These are phyloP conservation scores for Leucozona laternaria DNA, from an alignment of 2,888 invertebrate species.

Conservation along the genomic window DNA sequence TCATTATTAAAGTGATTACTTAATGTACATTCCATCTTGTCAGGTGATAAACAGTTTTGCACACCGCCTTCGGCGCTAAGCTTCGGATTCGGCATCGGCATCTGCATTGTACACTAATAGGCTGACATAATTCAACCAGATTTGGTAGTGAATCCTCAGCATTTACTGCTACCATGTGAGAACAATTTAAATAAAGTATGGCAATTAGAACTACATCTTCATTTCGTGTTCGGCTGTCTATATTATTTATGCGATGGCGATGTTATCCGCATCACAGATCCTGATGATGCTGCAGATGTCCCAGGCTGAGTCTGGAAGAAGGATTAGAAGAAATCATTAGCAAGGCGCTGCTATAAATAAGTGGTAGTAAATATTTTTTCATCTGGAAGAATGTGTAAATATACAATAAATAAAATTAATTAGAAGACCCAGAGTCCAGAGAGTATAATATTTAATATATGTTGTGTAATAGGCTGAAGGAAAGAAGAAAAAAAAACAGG, in stretches of 20 bases:
- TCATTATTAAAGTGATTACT: conserved; percentile 43
- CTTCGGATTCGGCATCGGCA: neutral
- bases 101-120: conserved; percentile 49
- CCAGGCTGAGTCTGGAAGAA: conserved; percentile 11
- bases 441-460: no score
- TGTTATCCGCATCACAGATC: conserved; percentile 26
- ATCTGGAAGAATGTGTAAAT: neutral
- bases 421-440: neutral
- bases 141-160: conserved; percentile 62
- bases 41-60: conserved; percentile 57
- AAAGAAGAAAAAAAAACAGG: neutral
- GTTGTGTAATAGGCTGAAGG: no score
- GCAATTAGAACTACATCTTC: conserved; percentile 74
- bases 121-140: conserved; percentile 67
- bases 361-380: conserved; percentile 8
- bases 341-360: conserved; percentile 53
- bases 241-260: conserved; percentile 59
- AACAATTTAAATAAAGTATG: conserved; percentile 74
- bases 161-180: conserved; percentile 73
- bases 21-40: conserved; percentile 9
- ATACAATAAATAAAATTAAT: conserved; percentile 27
- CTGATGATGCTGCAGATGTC: neutral
- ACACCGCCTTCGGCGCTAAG: conserved; percentile 22
- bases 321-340: conserved; percentile 68
- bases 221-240: conserved; percentile 70